A percentile compares a stretch with the other conserved stretches of the same genome.
Conservation (phyloP, 2,888 invertebrate species). For the Priapulus caudatus region DNA sequence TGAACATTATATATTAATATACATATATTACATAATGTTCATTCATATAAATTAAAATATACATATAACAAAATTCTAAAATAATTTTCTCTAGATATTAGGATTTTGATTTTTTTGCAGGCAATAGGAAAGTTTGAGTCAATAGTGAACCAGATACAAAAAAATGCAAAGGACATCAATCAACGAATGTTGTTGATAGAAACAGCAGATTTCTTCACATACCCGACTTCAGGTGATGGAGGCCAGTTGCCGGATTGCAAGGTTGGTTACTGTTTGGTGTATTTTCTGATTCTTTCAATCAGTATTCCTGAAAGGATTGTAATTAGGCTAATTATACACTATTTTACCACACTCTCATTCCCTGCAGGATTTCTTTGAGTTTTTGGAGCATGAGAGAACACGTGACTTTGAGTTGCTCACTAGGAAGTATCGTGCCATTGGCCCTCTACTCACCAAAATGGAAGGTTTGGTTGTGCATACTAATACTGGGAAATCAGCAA, state of each 20-base stretch:
- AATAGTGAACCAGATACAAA: conserved; percentile 40
- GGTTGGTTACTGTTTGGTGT: no score
- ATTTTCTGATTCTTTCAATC: no score
- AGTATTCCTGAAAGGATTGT: no score
- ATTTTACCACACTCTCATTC: conserved; percentile 5
- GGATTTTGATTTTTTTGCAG: conserved; percentile 27
- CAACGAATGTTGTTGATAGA: conserved; percentile 34
- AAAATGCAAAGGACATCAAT: conserved; percentile 33
- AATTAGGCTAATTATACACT: no score
- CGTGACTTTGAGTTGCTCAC: conserved; percentile 54
- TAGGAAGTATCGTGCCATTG: conserved; percentile 62
- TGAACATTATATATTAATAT: no score
- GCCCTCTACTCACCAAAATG: conserved; percentile 68
- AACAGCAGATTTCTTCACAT: conserved; percentile 34
- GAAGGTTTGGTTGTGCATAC: conserved; percentile 70
- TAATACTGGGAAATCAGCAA: conserved; percentile 57
- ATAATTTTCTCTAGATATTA: no score
- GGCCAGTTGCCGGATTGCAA: conserved; percentile 36
- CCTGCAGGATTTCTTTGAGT: conserved; percentile 54
- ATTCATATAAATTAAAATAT: no score
- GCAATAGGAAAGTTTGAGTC: conserved; percentile 41
- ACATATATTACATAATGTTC: no score
- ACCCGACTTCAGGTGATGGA: conserved; percentile 27
- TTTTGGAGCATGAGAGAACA: conserved; percentile 54
- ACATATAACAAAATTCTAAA: no score